A percentile compares a stretch with the other conserved stretches of the same genome.
phyloP scores from a whole-genome alignment of 2,888 invertebrate species.

The Habroteleia sp. region DNA sequence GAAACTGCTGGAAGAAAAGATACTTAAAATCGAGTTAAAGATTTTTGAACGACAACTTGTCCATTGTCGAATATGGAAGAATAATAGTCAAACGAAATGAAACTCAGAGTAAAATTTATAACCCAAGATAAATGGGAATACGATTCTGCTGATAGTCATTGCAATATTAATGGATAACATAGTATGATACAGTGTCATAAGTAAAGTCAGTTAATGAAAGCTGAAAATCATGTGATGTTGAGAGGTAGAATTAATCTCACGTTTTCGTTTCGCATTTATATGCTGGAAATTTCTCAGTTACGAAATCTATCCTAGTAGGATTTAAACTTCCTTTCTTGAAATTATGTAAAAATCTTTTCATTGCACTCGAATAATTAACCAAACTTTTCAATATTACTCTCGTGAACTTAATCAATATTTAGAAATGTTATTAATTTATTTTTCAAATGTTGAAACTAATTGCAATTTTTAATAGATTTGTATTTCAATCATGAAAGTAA shows the following conservation, averaged over 20 bases:
- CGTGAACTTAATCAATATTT: too few relatives aligned
- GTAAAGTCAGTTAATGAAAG: slow-evolving; percentile 54
- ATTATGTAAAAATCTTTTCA: slow-evolving; percentile 4
- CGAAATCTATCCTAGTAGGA: slow-evolving; percentile 8
- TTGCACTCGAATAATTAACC: too few relatives aligned
- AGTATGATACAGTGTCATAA: slow-evolving; percentile 52
- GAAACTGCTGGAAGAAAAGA: too few relatives aligned
- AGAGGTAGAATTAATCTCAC: slow-evolving; percentile 33
- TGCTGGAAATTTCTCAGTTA: slow-evolving; percentile 21
- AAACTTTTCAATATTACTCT: not conserved
- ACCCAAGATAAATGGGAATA: slow-evolving; percentile 67
- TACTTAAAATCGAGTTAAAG: slow-evolving; percentile 49
- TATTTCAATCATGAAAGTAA: too few relatives aligned
- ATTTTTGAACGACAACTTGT: slow-evolving; percentile 58
- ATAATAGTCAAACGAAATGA: slow-evolving; percentile 66
- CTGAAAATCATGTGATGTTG: slow-evolving; percentile 25
- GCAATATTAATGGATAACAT: slow-evolving; percentile 60
- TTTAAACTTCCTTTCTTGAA: not conserved
- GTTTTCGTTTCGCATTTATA: slow-evolving; percentile 25
- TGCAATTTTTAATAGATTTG: too few relatives aligned
- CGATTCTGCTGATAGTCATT: slow-evolving; percentile 57
- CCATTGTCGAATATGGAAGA: slow-evolving; percentile 65
- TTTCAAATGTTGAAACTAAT: not conserved
- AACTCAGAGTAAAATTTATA: slow-evolving; percentile 67
- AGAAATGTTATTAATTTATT: too few relatives aligned